phyloP scores from a whole-genome alignment of 1,140 invertebrate species.

The Microplitis demolitor region DNA sequence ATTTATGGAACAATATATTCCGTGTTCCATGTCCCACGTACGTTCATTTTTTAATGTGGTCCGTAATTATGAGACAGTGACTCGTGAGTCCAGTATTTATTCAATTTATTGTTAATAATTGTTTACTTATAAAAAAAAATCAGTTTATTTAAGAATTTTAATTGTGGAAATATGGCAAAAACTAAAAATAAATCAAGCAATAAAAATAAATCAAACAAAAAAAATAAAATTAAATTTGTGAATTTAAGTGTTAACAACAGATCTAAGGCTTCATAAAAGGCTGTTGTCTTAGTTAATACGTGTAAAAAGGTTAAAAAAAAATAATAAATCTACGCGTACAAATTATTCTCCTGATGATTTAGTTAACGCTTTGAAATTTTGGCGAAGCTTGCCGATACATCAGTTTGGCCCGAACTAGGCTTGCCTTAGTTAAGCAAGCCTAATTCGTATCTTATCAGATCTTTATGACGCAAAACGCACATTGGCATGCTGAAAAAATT shows the following conservation, averaged over 20 bases:
- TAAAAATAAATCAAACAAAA: background rate
- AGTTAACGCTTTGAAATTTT: background rate
- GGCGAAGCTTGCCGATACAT: too few species aligned
- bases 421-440: too few species aligned
- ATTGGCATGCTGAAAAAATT: too few species aligned
- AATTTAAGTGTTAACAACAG: background rate
- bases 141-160: background rate
- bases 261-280: background rate
- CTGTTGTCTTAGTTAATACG: background rate
- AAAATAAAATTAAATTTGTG: background rate
- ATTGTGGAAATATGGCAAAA: background rate
- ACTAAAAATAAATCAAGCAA: background rate
- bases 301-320: background rate
- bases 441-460: too few species aligned
- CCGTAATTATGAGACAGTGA: background rate
- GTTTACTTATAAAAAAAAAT: background rate
- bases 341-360: background rate
- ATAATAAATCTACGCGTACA: background rate
- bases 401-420: too few species aligned
- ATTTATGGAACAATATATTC: background rate
- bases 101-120: background rate
- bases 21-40: background rate
- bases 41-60: background rate
- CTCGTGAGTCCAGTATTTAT: background rate
- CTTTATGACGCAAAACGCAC: too few species aligned